Conservation (phyloP, 2,888 invertebrate species). For the Plebejus melissa region DNA sequence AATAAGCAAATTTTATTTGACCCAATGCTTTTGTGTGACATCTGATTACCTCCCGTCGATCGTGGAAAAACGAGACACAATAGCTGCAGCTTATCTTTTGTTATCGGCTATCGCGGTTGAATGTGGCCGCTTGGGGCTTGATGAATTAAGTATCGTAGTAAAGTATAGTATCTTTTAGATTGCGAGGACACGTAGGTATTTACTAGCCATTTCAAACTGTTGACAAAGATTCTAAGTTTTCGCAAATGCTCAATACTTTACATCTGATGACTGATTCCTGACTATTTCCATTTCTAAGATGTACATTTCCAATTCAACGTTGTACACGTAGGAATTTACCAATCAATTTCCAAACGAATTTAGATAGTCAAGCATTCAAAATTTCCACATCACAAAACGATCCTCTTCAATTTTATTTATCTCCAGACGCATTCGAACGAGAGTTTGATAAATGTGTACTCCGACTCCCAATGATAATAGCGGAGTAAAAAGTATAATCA, state of each 20-base stretch:
- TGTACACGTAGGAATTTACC: background rate
- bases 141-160: no score
- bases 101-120: no score
- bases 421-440: conserved; percentile 16
- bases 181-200: background rate
- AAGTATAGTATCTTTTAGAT: no score
- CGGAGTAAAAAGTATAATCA: conserved; percentile 38
- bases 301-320: background rate
- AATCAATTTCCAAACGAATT: background rate
- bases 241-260: background rate
- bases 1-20: no score
- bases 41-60: no score
- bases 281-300: background rate
- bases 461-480: conserved; percentile 32
- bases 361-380: background rate
- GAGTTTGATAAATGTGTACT: conserved; percentile 26
- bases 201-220: background rate
- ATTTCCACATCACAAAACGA: conserved; percentile 10
- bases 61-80: no score
- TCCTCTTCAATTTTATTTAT: conserved; percentile 23
- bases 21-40: no score
- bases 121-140: no score
- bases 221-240: background rate
- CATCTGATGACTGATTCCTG: background rate
- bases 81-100: no score